A percentile compares a stretch with the other conserved stretches of the same genome.
Evolutionary conservation across 2,888 invertebrate genomes (phyloP).

Genomic region (Mesorhabditis sp.): DNA sequence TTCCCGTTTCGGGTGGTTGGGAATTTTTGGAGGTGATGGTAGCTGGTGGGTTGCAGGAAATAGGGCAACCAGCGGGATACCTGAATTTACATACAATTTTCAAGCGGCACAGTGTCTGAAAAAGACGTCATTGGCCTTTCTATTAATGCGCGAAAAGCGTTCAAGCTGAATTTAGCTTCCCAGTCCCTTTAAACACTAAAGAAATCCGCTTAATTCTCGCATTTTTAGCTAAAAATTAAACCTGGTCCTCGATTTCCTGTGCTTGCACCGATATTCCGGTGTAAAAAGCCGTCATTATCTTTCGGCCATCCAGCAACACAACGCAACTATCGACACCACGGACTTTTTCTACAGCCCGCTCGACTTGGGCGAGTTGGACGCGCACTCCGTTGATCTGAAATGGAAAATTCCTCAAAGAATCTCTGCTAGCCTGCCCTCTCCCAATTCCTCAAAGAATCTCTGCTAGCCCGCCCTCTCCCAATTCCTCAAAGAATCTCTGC

Average conservation of each 20-base stretch:
- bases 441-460: no score
- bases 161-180: no score
- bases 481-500: no score
- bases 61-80: background rate
- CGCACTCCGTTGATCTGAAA: conserved; percentile 12
- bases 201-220: no score
- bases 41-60: background rate
- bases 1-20: background rate
- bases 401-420: no score
- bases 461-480: no score
- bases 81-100: background rate
- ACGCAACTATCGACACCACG: background rate
- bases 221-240: no score
- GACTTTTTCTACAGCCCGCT: conserved; percentile 7
- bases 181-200: no score
- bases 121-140: no score
- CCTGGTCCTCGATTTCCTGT: background rate
- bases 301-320: conserved; percentile 6
- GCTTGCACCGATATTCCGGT: background rate
- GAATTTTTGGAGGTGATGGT: background rate
- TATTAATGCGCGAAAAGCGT: no score
- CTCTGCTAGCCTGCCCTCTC: no score
- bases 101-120: background rate
- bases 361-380: conserved; percentile 15
- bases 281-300: background rate